Evolutionary conservation across 2,797 vertebrate genomes (phyloP), one percentile per base, ranked within the genome.

Genomic region (Vipera ursinii): DNA sequence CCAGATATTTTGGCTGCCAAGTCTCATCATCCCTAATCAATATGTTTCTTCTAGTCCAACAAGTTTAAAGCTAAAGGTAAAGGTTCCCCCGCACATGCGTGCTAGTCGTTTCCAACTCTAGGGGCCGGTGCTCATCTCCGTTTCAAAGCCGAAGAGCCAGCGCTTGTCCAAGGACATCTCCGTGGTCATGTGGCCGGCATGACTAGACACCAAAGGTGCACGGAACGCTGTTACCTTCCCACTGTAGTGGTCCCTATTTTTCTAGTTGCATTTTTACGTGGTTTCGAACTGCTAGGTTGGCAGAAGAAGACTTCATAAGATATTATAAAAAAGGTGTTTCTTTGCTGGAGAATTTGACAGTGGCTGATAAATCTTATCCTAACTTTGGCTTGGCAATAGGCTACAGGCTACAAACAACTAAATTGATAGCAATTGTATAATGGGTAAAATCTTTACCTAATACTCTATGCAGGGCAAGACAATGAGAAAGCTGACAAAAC

Each of bases 311-410:
- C 56, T 89, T 89, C 44, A 53, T 53, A 78, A 32, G 78, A n/a
- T 38, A 65, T 82, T 87, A 59, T 51, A 69, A 38, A 92, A 57
- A 53, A 92, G 63, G 61, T 92, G 92, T 22, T 90, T 90, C 20
- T 63, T 92, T 65, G 78, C 44, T 53, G 20, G 85, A 82, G 89
- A 90, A 17, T 20, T 24, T 61, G 56, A 61, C 86, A 90, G 60
- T 82, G 28, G 28, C 24, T 44, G 88, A 86, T 61, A 51, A 65
- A 89, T 44, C 69, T 44, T 38, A 38, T 53, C 57, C 78, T 89
- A 86, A 87, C 17, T 86, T 89, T 89, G 78, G 85, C 57, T 78
- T 90, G 89, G 89, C 85, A 78, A 65, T 90, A 57, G 17, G 22
- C 59, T 93, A 63, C 10, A 53, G 22, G 32, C 63, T n/a, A 15